phyloP scores from a whole-genome alignment of 2,113 vertebrate genomes.

The Poecile atricapillus region DNA sequence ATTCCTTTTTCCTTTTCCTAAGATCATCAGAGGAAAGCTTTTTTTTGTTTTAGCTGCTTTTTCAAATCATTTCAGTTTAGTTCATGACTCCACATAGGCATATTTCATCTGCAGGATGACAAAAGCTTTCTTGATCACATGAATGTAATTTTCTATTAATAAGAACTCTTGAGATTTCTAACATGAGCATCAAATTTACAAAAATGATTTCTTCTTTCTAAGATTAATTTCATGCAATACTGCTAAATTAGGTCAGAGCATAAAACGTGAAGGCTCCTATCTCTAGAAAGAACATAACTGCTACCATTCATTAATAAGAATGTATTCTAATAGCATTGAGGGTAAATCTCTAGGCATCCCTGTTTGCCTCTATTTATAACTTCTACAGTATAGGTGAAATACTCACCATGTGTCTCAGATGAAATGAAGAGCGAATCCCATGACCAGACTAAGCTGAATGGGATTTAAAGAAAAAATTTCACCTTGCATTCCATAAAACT shows the following conservation, averaged over 20 bases:
- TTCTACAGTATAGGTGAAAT: neutral
- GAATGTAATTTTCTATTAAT: conserved; percentile 54
- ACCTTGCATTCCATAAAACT: neutral
- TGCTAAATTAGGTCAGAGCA: conserved; percentile 24
- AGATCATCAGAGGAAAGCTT: neutral
- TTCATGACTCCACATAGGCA: conserved; percentile 1
- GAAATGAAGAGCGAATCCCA: neutral
- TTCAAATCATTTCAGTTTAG: conserved; percentile 6
- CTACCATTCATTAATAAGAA: conserved; percentile 1
- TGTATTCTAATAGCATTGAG: neutral
- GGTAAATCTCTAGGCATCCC: conserved; percentile 17
- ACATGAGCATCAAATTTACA: conserved; percentile 14
- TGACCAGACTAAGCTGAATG: neutral
- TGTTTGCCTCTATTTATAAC: conserved; percentile 6
- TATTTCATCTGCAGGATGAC: conserved; percentile 50
- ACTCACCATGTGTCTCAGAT: neutral
- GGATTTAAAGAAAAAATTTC: neutral
- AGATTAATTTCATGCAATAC: conserved; percentile 22
- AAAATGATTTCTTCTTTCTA: conserved; percentile 17
- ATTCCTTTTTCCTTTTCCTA: neutral
- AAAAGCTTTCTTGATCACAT: conserved; percentile 38
- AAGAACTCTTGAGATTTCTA: conserved; percentile 55
- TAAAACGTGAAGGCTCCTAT: conserved; percentile 11
- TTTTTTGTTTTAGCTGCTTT: conserved; percentile 16
- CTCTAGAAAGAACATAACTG: conserved; percentile 24